Conservation (phyloP, 2,113 vertebrate genomes). For the Mormoops blainvillei region DNA sequence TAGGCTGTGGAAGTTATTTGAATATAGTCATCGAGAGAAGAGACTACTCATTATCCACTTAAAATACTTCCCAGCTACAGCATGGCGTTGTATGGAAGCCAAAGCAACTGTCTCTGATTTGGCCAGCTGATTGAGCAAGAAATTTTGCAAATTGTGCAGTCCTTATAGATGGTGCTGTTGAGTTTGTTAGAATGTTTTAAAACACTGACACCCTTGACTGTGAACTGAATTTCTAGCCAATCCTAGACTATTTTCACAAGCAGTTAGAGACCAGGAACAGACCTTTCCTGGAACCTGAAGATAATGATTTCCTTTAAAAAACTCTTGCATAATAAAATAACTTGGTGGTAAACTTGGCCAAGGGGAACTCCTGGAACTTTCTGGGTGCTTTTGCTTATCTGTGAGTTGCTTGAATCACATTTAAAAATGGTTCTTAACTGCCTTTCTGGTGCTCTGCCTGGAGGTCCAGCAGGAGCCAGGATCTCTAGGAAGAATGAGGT, state of each 20-base stretch:
- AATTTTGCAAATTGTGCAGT: conserved; percentile 58
- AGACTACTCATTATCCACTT: conserved; percentile 69
- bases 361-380: conserved; percentile 9
- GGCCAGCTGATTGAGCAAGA: conserved; percentile 67
- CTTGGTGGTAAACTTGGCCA: background rate
- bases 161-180: conserved; percentile 57
- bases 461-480: background rate
- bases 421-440: conserved; percentile 6
- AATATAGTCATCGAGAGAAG: conserved; percentile 57
- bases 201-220: conserved; percentile 50
- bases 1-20: conserved; percentile 58
- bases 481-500: background rate
- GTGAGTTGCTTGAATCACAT: background rate
- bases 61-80: conserved; percentile 56
- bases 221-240: conserved; percentile 11
- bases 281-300: background rate
- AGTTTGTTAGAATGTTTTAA: conserved; percentile 58
- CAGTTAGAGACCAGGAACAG: background rate
- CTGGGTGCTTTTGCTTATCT: background rate
- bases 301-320: conserved; percentile 50
- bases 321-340: conserved; percentile 13
- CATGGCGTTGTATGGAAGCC: conserved; percentile 13
- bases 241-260: background rate
- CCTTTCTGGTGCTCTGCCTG: conserved; percentile 27
- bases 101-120: conserved; percentile 56